Conservation (phyloP, 2,797 vertebrate genomes). For the Simalia tracyae region DNA sequence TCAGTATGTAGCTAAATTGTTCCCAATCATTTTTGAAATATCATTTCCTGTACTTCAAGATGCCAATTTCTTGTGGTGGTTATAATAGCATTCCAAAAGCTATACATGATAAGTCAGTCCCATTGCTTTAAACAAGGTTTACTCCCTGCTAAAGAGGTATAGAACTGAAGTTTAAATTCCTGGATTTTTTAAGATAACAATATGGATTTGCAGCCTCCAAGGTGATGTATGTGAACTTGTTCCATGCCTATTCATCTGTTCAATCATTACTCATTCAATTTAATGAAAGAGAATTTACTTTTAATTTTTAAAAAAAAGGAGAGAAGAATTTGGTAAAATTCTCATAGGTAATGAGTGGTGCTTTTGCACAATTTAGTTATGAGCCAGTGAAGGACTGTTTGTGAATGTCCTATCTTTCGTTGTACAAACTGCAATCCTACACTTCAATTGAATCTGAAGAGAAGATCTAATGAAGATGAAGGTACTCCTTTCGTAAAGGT, state of each 20-base stretch:
- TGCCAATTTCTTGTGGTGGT: background rate
- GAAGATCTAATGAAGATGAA: no score
- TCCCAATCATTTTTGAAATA: background rate
- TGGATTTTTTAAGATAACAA: background rate
- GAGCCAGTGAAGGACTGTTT: no score
- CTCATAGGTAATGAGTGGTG: no score
- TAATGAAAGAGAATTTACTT: background rate
- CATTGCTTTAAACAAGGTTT: background rate
- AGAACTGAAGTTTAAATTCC: background rate
- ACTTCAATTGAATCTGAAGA: no score
- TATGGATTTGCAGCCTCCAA: background rate
- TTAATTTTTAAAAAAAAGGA: no score
- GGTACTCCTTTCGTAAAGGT: no score
- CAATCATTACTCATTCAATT: background rate
- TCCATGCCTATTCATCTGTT: background rate
- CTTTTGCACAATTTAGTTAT: no score
- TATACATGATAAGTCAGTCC: background rate
- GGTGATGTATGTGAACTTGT: background rate
- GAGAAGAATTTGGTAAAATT: no score
- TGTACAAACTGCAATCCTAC: no score
- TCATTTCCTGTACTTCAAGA: background rate
- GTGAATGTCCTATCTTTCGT: no score
- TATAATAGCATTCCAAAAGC: background rate
- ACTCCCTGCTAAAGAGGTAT: background rate
- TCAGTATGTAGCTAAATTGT: constrained; percentile 2